Evolutionary conservation across 2,113 vertebrate genomes (phyloP).

Genomic region (Alaudala cheleensis): DNA sequence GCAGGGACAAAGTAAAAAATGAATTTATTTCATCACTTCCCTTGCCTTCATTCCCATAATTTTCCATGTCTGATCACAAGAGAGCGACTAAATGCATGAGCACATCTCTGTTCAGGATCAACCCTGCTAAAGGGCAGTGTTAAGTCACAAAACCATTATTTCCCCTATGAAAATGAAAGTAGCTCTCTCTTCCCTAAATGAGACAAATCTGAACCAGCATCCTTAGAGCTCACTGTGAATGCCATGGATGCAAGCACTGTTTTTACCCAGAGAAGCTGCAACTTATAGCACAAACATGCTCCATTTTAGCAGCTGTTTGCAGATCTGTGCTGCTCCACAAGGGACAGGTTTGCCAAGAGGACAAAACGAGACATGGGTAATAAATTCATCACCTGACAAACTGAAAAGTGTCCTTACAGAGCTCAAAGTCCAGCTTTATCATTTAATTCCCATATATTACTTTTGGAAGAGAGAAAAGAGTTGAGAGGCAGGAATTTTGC

Average conservation of each 20-base stretch:
- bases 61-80: background rate
- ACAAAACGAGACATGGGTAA: fast-evolving
- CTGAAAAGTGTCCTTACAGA: background rate
- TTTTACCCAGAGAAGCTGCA: background rate
- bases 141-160: background rate
- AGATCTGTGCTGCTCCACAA: background rate
- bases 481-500: background rate
- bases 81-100: background rate
- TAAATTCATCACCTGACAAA: background rate
- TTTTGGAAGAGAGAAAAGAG: background rate
- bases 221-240: background rate
- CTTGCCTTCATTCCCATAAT: background rate
- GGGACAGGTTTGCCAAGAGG: background rate
- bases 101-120: background rate
- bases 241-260: background rate
- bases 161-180: background rate
- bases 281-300: background rate
- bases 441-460: background rate
- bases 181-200: background rate
- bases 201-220: background rate
- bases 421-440: background rate
- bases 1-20: background rate
- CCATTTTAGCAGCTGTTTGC: background rate
- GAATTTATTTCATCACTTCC: background rate
- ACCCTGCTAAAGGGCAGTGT: background rate